phyloP scores from a whole-genome alignment of 2,888 invertebrate species.

The Ichneumoninae sp. region DNA sequence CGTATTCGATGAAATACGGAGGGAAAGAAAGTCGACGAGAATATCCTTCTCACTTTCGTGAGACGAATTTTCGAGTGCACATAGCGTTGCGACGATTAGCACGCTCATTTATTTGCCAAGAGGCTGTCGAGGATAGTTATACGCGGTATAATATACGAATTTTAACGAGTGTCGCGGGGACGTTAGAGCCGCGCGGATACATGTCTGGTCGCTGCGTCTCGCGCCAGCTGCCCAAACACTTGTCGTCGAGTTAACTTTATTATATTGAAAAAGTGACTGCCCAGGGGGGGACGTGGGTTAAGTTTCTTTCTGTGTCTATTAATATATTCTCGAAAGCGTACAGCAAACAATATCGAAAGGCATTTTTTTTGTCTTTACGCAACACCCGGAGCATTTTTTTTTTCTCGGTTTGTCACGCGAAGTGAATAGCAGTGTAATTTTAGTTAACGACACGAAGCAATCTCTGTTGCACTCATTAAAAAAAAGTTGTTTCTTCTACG shows the following conservation, averaged over 20 bases:
- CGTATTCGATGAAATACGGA: slow-evolving; percentile 9
- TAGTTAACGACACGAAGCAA: background rate
- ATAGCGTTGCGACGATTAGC: slow-evolving; percentile 16
- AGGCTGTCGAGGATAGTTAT: slow-evolving; percentile 8
- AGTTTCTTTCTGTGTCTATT: background rate
- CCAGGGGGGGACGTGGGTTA: background rate
- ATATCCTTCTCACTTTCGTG: background rate
- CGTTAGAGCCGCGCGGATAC: slow-evolving; percentile 5
- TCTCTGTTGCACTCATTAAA: background rate
- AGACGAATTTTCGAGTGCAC: slow-evolving; percentile 12
- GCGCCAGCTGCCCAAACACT: slow-evolving; percentile 57
- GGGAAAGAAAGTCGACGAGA: slow-evolving; percentile 8
- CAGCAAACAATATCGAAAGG: background rate
- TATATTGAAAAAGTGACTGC: slow-evolving; percentile 31
- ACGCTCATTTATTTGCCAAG: slow-evolving; percentile 23
- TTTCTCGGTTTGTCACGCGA: background rate
- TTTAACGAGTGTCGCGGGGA: background rate
- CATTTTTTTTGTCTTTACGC: background rate
- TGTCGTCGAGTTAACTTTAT: slow-evolving; percentile 45
- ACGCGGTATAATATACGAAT: background rate
- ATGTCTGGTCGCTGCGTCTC: slow-evolving; percentile 9
- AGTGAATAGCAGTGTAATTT: background rate
- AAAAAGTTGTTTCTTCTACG: background rate
- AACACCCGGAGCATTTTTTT: background rate
- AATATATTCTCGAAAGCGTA: slow-evolving; percentile 1